Evolutionary conservation across 1,140 invertebrate genomes (phyloP), one percentile per base, ranked within the genome.

Genomic region (Brachionus sp.): DNA sequence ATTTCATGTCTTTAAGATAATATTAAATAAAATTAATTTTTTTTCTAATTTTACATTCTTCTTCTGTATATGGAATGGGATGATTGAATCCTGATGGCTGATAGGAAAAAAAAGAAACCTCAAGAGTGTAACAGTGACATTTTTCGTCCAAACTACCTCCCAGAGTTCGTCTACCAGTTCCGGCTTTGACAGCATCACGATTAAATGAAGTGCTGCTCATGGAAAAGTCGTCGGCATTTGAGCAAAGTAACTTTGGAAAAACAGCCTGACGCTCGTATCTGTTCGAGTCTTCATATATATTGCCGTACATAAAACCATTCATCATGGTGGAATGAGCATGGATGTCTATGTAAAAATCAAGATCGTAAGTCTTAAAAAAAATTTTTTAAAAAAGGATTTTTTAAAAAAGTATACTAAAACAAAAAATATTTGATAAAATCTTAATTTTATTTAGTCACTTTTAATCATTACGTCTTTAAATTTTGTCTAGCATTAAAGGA

Each of bases 301-400:
- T 98, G 6, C 97, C 97, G 86, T 96, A 95, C 84, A 98, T 92
- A 89, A 98, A 98, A 44, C 94, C 93, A 16, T 97, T 96, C 86
- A 94, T 93, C 53, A 96, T 91, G 84, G 93, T 96, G 1, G 93
- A 93, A 87, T 98, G 95, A 6, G 95, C 94, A 88, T 98, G 96
- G 19, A 99, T 90, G 89, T 99, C 96, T 35, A 98, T 91, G 39
- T 97, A 93, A 87, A 96, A 95, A 88, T 98, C 96, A 83, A 98
- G 89, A 84, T 95, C 93, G 85, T 92, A 89, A 77, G 91, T 91
- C 93, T 95, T 6, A 3, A 9, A 62, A 64, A 64, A 25, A 25
- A 29, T 2, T 29, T 29, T 29, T 29, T 29, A 29, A 29, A 29
- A 29, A 29, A n/a, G n/a, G n/a, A n/a, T n/a, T n/a, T n/a, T n/a